These are phyloP conservation scores for Metallyticus violacea DNA, from an alignment of 2,888 invertebrate genomes.

Conservation along the genomic window DNA sequence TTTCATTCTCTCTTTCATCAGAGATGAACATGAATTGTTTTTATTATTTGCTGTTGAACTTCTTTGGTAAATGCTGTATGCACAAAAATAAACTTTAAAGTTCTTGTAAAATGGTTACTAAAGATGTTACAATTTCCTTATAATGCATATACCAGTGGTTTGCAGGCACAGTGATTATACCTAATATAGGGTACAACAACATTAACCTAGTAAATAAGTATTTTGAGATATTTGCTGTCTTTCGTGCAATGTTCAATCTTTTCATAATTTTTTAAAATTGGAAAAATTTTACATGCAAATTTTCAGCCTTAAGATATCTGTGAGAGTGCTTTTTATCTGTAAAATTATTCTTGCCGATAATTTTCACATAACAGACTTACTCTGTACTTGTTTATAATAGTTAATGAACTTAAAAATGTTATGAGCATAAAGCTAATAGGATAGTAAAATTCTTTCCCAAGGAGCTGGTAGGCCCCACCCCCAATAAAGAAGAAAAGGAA, in stretches of 20 bases:
- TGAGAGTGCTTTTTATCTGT: background rate
- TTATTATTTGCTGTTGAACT: background rate
- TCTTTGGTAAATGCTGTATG: background rate
- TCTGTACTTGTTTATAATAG: too few relatives aligned
- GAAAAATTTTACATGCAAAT: background rate
- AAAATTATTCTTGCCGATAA: background rate
- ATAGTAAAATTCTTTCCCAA: too few relatives aligned
- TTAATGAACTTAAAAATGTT: too few relatives aligned
- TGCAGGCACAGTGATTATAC: too few relatives aligned
- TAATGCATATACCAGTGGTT: background rate
- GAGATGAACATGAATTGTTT: background rate
- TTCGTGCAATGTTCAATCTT: background rate
- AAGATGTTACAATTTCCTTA: background rate
- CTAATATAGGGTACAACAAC: background rate
- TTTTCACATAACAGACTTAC: too few relatives aligned
- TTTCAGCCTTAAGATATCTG: too few relatives aligned
- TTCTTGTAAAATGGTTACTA: background rate
- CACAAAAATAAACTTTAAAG: background rate
- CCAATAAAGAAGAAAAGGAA: too few relatives aligned
- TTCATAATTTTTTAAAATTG: background rate
- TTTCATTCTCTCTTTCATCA: too few relatives aligned
- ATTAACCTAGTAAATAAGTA: background rate
- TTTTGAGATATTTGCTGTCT: too few relatives aligned
- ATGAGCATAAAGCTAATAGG: too few relatives aligned
- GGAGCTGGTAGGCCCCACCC: too few relatives aligned